Evolutionary conservation across 2,797 vertebrate species (phyloP), one percentile per base, ranked within the genome.

Genomic region (Sebastes diploproa): DNA sequence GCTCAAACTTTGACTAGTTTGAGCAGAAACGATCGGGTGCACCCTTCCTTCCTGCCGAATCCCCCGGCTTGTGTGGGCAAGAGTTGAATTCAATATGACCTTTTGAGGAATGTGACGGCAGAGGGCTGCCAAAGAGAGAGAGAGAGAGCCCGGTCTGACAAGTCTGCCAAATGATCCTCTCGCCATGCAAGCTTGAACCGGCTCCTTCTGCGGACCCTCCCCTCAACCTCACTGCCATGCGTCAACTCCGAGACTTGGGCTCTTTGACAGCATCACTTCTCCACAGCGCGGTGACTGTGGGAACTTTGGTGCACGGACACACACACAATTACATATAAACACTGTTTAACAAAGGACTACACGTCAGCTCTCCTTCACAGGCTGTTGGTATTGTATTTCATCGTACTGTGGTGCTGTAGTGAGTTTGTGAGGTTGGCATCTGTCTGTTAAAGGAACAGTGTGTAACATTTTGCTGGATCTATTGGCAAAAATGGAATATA

Each of bases 31-130:
- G 3, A 71, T 29, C 3, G 23, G n/a, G 10, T 9, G 8, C 50
- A 22, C 30, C 42, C 12, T 70, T 78, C 64, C 71, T 50, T 60
- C 54, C 77, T 58, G 59, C 46, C 6, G n/a, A 72, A 23, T 77
- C 23, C 55, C 6, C 32, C 1, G 1, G 52, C 60, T 50, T 71
- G 62, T 68, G 82, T 63, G 70, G 75, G 65, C 59, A 72, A 72
- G 62, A 86, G 63, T 30, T 71, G 60, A 90, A 83, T 87, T 79
- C 38, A 77, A 25, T 61, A 30, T 80, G 81, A 89, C 84, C 81
- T 85, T 75, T 79, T 65, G 65, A 81, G 73, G 78, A 78, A 84
- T 83, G 74, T 85, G 83, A 78, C 34, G 54, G 82, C 62, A 25
- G 75, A 84, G 78, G 58, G 50, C 73, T 89, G 83, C 82, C 80